These are phyloP conservation scores for Drosophila pectinifera DNA, from an alignment of 1,140 invertebrate genomes.

Conservation along the genomic window DNA sequence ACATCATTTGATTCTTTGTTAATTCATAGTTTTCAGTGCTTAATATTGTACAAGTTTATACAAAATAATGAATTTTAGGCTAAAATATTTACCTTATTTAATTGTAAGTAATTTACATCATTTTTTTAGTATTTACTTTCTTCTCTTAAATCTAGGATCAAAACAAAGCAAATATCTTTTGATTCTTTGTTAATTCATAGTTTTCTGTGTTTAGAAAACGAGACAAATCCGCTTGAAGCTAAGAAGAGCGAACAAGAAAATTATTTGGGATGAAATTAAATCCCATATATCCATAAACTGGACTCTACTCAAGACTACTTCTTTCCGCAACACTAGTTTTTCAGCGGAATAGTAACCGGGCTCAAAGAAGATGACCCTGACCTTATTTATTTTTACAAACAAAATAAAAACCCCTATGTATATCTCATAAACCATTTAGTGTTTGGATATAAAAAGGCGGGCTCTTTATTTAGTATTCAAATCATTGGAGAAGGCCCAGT, in stretches of 20 bases:
- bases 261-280: too few relatives aligned
- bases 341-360: neutral
- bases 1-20: neutral
- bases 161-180: too few relatives aligned
- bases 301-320: neutral
- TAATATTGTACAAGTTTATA: neutral
- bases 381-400: constrained; percentile 25
- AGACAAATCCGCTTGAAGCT: neutral
- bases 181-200: neutral
- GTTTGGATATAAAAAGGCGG: constrained; percentile 28
- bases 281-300: neutral
- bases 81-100: neutral
- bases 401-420: constrained; percentile 23
- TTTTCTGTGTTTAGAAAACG: too few relatives aligned
- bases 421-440: constrained; percentile 38
- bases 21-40: too few relatives aligned
- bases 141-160: too few relatives aligned
- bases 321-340: neutral
- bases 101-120: too few relatives aligned
- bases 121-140: too few relatives aligned
- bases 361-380: constrained; percentile 32
- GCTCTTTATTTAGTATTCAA: constrained; percentile 39
- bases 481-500: constrained; percentile 1
- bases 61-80: neutral
- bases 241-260: neutral